Percentiles rank a stretch among this genome's conserved stretches.
These are phyloP conservation scores for Arizona elegans DNA, from an alignment of 2,113 vertebrate species.

Conservation along the genomic window DNA sequence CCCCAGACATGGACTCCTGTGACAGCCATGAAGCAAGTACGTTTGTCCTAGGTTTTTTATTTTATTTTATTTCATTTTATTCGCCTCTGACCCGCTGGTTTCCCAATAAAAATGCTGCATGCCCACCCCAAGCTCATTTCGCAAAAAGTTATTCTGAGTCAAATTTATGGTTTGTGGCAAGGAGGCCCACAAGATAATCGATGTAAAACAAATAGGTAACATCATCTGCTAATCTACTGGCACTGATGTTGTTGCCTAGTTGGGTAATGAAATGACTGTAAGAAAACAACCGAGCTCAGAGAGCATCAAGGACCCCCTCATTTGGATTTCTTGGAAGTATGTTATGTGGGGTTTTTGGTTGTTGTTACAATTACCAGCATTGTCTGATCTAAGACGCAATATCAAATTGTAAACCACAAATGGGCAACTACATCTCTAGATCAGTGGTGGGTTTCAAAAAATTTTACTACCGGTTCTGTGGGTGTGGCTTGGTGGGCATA, in stretches of 20 bases:
- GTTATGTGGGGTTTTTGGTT: neutral
- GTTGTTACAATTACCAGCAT: neutral
- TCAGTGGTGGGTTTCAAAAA: too few relatives aligned
- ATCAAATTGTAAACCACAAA: neutral
- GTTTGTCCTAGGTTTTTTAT: neutral
- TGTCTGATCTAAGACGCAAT: neutral
- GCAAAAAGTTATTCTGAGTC: neutral
- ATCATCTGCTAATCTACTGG: neutral
- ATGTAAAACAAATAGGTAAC: neutral
- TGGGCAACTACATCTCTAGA: too few relatives aligned
- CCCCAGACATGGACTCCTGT: constrained; percentile 79
- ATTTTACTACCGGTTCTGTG: too few relatives aligned
- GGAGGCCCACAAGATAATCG: neutral
- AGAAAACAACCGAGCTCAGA: neutral
- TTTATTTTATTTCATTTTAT: neutral
- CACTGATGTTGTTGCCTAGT: neutral
- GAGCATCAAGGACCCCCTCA: neutral
- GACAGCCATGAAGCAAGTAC: constrained; percentile 80
- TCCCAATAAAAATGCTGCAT: neutral
- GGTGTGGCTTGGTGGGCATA: too few relatives aligned
- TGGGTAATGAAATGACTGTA: neutral
- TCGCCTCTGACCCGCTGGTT: neutral
- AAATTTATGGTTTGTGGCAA: neutral
- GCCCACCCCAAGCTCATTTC: neutral
- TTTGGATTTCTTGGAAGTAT: neutral